Conservation (phyloP, 2,888 invertebrate species). For the Carpatolechia fugitivella region DNA sequence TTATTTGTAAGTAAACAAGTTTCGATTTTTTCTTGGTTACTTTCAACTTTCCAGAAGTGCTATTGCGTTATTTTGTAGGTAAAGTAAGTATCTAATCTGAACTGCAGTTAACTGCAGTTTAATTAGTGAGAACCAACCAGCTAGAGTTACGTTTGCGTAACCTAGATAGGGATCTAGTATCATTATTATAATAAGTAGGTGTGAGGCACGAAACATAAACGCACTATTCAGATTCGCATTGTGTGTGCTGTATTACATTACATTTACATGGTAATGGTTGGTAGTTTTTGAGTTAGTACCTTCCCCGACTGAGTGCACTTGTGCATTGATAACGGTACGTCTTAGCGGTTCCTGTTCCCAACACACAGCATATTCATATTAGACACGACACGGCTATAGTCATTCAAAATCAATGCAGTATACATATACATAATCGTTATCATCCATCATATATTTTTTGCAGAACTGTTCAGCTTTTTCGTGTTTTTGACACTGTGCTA, state of each 20-base stretch:
- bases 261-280: neutral
- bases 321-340: constrained; percentile 21
- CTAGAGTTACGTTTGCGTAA: neutral
- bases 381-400: constrained; percentile 6
- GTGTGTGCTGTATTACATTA: neutral
- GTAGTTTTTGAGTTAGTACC: constrained; percentile 9
- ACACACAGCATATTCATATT: constrained; percentile 1
- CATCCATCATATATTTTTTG: constrained; percentile 10
- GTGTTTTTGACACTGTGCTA: neutral
- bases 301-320: constrained; percentile 15
- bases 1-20: constrained; percentile 7
- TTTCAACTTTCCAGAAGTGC: neutral
- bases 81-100: neutral
- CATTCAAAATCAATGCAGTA: constrained; percentile 1
- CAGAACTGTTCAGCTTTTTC: constrained; percentile 7
- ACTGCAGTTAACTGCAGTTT: neutral
- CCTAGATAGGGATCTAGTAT: neutral
- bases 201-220: neutral
- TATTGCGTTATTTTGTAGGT: neutral
- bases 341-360: constrained; percentile 17
- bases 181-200: neutral
- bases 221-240: neutral
- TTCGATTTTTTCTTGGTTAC: neutral
- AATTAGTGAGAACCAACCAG: constrained; percentile 2
- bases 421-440: too few relatives aligned